A percentile compares a stretch with the other conserved stretches of the same genome.
These are phyloP conservation scores for Megastigmus dorsalis DNA, from an alignment of 2,888 invertebrate genomes.

Conservation along the genomic window DNA sequence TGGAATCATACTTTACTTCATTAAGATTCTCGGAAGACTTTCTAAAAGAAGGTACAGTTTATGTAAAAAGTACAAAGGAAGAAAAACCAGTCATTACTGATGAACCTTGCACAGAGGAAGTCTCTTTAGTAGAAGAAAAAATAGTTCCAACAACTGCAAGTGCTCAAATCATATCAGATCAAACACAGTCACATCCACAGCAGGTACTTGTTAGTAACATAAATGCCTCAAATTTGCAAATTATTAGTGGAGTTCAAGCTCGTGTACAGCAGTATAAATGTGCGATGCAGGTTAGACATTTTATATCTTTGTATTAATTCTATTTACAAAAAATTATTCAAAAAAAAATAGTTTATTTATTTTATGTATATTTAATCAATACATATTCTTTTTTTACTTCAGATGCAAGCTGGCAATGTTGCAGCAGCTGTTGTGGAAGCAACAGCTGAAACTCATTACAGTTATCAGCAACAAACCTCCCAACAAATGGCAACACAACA, in stretches of 20 bases:
- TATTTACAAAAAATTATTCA: too few species aligned
- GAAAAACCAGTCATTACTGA: slow-evolving; percentile 63
- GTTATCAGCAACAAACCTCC: slow-evolving; percentile 72
- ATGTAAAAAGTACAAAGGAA: slow-evolving; percentile 70
- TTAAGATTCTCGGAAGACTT: slow-evolving; percentile 79
- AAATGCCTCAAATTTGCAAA: slow-evolving; percentile 74
- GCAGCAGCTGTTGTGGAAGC: slow-evolving; percentile 73
- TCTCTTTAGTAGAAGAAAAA: slow-evolving; percentile 64
- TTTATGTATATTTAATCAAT: background rate
- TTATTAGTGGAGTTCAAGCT: slow-evolving; percentile 73
- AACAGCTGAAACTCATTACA: slow-evolving; percentile 72
- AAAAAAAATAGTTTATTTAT: too few species aligned
- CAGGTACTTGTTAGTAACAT: slow-evolving; percentile 71
- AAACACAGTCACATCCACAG: slow-evolving; percentile 63
- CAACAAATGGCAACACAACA: slow-evolving; percentile 68
- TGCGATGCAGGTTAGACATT: slow-evolving; percentile 72
- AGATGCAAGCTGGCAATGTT: slow-evolving; percentile 72
- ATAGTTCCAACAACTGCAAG: slow-evolving; percentile 50
- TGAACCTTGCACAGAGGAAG: slow-evolving; percentile 59
- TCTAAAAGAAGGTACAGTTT: slow-evolving; percentile 79
- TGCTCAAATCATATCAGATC: slow-evolving; percentile 60
- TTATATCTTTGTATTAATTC: too few species aligned
- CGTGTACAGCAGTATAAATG: slow-evolving; percentile 75
- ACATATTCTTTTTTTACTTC: slow-evolving; percentile 40
- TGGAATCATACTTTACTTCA: slow-evolving; percentile 81